Percentiles rank a stretch among this genome's conserved stretches.
Conservation (phyloP, 2,888 invertebrate species). For the Sarcophaga subvicina region DNA sequence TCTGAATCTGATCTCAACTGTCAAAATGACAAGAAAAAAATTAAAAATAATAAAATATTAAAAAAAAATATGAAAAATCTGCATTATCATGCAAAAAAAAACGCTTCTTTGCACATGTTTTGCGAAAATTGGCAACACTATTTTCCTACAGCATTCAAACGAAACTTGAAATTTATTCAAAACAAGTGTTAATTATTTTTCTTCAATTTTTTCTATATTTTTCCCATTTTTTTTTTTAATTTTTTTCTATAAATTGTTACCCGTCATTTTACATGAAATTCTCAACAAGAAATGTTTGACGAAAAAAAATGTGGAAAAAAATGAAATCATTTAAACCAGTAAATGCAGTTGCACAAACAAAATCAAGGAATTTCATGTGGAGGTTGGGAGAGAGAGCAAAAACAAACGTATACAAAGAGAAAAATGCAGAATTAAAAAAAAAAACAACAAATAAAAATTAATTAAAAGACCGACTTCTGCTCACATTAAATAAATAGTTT, state of each 20-base stretch:
- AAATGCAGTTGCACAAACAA: constrained; percentile 25
- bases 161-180: constrained; percentile 34
- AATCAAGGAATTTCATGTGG: constrained; percentile 31
- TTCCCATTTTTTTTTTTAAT: no score
- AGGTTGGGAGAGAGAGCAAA: background rate
- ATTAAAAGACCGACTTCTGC: constrained; percentile 5
- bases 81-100: no score
- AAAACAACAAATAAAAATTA: constrained; percentile 25
- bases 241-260: background rate
- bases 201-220: background rate
- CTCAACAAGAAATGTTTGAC: constrained; percentile 38
- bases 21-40: no score
- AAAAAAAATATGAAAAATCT: no score
- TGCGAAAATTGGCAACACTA: constrained; percentile 15
- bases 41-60: no score
- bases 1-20: no score
- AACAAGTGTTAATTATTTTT: constrained; percentile 22
- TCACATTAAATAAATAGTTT: background rate
- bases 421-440: constrained; percentile 10
- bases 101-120: background rate
- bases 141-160: background rate
- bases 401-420: constrained; percentile 6
- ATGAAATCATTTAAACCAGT: constrained; percentile 25
- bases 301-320: background rate
- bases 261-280: constrained; percentile 35